A percentile compares a stretch with the other conserved stretches of the same genome.
Evolutionary conservation across 2,888 invertebrate species (phyloP).

Genomic region (Acleris emargana): DNA sequence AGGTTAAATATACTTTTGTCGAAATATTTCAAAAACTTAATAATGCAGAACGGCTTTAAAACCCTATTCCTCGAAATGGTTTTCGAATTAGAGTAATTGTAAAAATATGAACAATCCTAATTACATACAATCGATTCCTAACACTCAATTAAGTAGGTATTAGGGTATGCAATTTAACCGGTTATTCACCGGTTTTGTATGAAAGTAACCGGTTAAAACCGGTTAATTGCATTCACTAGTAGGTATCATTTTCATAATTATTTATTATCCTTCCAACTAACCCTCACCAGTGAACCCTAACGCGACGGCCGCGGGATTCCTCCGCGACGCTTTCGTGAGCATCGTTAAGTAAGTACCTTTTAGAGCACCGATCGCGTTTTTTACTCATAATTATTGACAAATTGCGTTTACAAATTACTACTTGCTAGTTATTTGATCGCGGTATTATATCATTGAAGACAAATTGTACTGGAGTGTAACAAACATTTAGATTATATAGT

Average conservation of each 20-base stretch:
- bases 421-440: conserved; percentile 23
- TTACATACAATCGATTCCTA: background rate
- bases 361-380: conserved; percentile 15
- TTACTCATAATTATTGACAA: conserved; percentile 15
- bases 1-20: too few species aligned
- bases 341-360: conserved; percentile 15
- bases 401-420: conserved; percentile 24
- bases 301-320: conserved; percentile 41
- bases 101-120: too few species aligned
- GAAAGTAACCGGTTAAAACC: too few species aligned
- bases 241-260: background rate
- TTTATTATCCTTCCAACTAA: conserved; percentile 39
- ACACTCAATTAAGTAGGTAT: background rate
- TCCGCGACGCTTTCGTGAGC: conserved; percentile 34
- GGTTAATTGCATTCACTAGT: too few species aligned
- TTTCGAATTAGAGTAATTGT: too few species aligned
- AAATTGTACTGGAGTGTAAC: background rate
- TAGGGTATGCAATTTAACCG: too few species aligned
- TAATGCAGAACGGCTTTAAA: too few species aligned
- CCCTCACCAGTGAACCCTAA: conserved; percentile 54
- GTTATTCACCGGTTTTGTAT: too few species aligned
- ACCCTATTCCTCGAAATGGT: too few species aligned
- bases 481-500: background rate
- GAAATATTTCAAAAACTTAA: too few species aligned
- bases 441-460: conserved; percentile 26